A percentile compares a stretch with the other conserved stretches of the same genome.
Conservation (phyloP, 2,888 invertebrate species). For the Agrenia bidenticulata region DNA sequence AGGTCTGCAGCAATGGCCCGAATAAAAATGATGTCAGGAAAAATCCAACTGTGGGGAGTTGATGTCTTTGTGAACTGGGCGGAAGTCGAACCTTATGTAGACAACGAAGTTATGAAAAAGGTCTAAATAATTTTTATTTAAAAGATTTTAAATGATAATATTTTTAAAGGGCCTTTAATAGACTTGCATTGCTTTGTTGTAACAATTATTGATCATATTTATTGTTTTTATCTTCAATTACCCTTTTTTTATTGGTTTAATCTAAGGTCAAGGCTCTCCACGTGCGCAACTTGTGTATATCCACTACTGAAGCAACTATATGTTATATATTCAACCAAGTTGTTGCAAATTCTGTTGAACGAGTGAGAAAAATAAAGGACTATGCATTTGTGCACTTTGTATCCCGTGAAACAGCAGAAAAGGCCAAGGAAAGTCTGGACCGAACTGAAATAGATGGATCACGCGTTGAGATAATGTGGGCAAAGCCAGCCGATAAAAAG, state of each 20-base stretch:
- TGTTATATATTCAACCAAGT: conserved; percentile 58
- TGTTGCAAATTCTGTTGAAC: conserved; percentile 56
- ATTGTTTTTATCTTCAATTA: background rate
- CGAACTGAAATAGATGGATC: conserved; percentile 50
- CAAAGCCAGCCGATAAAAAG: conserved; percentile 49
- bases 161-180: too few species aligned
- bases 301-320: conserved; percentile 61
- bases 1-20: conserved; percentile 74
- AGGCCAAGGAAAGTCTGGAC: conserved; percentile 57
- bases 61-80: conserved; percentile 83
- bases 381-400: conserved; percentile 76
- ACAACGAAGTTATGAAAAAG: too few species aligned
- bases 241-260: background rate
- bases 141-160: too few species aligned
- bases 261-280: conserved; percentile 74
- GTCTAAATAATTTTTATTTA: too few species aligned
- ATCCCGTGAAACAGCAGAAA: conserved; percentile 66
- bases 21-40: conserved; percentile 65
- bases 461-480: conserved; percentile 51
- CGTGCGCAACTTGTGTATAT: conserved; percentile 67
- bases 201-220: background rate
- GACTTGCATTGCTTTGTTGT: too few species aligned
- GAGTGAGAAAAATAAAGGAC: conserved; percentile 74
- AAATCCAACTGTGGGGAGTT: conserved; percentile 66
- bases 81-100: conserved; percentile 69